phyloP scores from a whole-genome alignment of 2,113 vertebrate species.

The Percina caprodes region DNA sequence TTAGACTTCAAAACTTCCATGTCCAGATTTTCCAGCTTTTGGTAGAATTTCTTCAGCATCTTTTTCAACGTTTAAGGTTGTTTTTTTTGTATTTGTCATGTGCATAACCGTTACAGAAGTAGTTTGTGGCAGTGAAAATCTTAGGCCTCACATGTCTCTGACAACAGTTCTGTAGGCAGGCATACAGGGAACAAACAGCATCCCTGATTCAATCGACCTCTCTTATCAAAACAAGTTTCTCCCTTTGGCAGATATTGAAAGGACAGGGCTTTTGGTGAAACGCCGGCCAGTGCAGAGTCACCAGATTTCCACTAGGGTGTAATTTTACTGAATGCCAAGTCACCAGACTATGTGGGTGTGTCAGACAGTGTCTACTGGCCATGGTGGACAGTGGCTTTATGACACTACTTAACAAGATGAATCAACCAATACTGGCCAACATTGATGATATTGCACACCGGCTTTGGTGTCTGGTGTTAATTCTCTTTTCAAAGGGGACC shows the following conservation, averaged over 20 bases:
- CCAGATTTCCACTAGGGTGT: conserved; percentile 70
- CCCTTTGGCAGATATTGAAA: conserved; percentile 61
- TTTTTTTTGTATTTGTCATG: too few relatives aligned
- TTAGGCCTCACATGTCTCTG: background rate
- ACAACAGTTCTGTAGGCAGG: background rate
- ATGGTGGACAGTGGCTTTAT: background rate
- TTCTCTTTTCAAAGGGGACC: conserved; percentile 11
- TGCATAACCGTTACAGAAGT: too few relatives aligned
- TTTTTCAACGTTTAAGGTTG: background rate
- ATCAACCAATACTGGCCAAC: background rate
- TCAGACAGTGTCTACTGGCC: background rate
- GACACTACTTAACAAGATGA: background rate
- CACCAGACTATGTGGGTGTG: conserved; percentile 42
- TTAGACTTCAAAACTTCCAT: background rate
- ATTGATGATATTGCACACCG: background rate
- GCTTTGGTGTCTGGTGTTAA: conserved; percentile 3
- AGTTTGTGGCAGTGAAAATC: too few relatives aligned
- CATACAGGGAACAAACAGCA: conserved; percentile 16
- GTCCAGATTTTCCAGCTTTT: background rate
- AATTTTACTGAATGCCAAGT: conserved; percentile 64
- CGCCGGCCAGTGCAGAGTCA: conserved; percentile 57
- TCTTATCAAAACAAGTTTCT: conserved; percentile 65
- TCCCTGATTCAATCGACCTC: conserved; percentile 26
- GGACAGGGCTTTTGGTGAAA: conserved; percentile 52
- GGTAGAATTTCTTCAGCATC: background rate